Base-by-base conservation (phyloP, 2,888 invertebrate species). In the Acrobasis repandana region DNA sequence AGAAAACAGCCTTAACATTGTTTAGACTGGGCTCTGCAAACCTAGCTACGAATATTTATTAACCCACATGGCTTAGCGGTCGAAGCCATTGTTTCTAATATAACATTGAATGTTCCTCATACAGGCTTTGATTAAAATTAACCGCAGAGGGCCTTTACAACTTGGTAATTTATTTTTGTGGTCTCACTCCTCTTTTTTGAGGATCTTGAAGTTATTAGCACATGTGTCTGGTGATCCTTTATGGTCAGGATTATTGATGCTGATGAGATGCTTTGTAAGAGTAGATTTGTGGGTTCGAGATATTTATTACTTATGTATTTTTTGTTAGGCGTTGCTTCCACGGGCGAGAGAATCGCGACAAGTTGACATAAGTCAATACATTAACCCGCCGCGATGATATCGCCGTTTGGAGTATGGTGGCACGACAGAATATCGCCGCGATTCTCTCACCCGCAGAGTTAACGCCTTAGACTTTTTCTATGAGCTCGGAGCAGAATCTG, bases 71-170 rank as follows among this genome's bases (percentile, higher is more conserved):
- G 43, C 18, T 54, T 54, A 36, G 80, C 76, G 79, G 81, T 83
- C 72, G 20, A 72, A 71, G 69, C 79, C 73, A 84, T 85, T 86
- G 82, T 83, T 82, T 75, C 67, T 70, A 64, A 61, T 75, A 67
- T 75, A 75, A 74, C 75, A 78, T 74, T 74, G 36, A 71, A 65
- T 70, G 73, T 68, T 73, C 62, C 66, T 63, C 61, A 68, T 66
- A 69, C 63, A 77, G 62, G 69, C 63, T 70, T 78, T 80, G 76
- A 83, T 82, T 78, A 79, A 74, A 66, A 71, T 63, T 64, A 70
- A 80, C 84, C 80, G 70, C 85, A 85, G 63, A 69, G 36, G n/a
- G 18, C 5, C 9, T 50, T 59, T 58, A 15, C 34, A 49, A n/a
- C 38, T 56, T 56, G 36, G 18, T 33, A 48, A 34, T 47, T 43